Evolutionary conservation across 2,113 vertebrate genomes (phyloP), one percentile per base, ranked within the genome.

Genomic region (Ploceus nigricollis): DNA sequence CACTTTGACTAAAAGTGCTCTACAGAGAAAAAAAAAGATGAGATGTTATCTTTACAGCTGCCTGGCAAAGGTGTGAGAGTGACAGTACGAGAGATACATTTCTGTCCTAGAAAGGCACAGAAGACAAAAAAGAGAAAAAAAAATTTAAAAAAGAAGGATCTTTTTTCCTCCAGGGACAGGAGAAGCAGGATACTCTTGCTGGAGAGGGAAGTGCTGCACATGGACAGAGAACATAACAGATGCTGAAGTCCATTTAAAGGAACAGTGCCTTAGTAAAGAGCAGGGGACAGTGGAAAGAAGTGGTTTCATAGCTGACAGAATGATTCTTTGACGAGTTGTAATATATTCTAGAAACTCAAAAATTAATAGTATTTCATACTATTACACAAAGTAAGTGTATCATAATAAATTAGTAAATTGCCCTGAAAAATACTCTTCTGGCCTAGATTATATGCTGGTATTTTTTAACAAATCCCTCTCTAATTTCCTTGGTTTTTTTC

Each of bases 1-100:
- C 22, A 68, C 37, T 87, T 79, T 28, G 5, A 82, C 9, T 69
- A 33, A 21, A 91, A 76, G 31, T 37, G 37, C 47, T 84, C 51
- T 23, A 40, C 7, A 3, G 8, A 6, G 7, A 0, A 14, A 60
- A 69, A 54, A 64, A 61, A 45, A 76, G 21, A 48, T 15, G 37
- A 79, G n/a, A 75, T 89, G 72, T 71, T 87, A 90, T 79, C 82
- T 75, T 85, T 57, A 56, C 65, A 15, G 27, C 39, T 78, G 80
- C 48, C 69, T 90, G 70, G 65, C 27, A 93, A 78, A 90, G 61
- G 57, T 45, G 73, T 60, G 28, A 87, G 22, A 72, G 16, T 21
- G 12, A 42, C 69, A 73, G 66, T 9, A 81, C 58, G 31, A 73
- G 27, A 90, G 45, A 48, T 3, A 63, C 7, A 31, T 19, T 81